Conservation (phyloP, 2,888 invertebrate species). For the Halictus ligatus region DNA sequence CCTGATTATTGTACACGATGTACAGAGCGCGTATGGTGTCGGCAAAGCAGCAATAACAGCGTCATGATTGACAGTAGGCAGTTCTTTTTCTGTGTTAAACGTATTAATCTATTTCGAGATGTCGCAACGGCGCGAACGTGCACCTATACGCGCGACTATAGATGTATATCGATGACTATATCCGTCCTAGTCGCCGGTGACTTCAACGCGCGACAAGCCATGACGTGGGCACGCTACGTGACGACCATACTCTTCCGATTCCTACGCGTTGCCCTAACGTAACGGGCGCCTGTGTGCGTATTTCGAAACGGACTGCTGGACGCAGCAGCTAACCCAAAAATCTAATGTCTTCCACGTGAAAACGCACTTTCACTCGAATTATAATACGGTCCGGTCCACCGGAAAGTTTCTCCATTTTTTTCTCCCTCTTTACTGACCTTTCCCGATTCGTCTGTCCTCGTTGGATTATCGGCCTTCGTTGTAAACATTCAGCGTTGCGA, state of each 20-base stretch:
- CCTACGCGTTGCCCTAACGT: conserved; percentile 4
- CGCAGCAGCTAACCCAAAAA: background rate
- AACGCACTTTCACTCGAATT: background rate
- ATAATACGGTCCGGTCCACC: background rate
- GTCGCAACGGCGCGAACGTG: conserved; percentile 38
- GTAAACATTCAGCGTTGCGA: background rate
- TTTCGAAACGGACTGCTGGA: background rate
- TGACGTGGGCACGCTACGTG: conserved; percentile 34
- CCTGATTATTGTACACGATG: background rate
- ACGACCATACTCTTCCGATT: conserved; percentile 18
- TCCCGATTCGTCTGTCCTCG: background rate
- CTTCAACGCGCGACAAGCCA: conserved; percentile 47
- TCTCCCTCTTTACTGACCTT: background rate
- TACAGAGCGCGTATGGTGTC: background rate
- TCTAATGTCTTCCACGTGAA: background rate
- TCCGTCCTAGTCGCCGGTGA: conserved; percentile 50
- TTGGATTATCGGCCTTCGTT: background rate
- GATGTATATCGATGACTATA: conserved; percentile 30
- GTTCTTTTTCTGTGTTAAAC: background rate
- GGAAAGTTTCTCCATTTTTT: background rate
- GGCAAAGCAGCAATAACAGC: background rate
- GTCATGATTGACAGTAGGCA: background rate
- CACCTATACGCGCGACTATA: background rate
- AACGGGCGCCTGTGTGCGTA: background rate
- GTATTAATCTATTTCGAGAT: conserved; percentile 8